Evolutionary conservation across 2,888 invertebrate genomes (phyloP).

Genomic region (Acleris cristana): DNA sequence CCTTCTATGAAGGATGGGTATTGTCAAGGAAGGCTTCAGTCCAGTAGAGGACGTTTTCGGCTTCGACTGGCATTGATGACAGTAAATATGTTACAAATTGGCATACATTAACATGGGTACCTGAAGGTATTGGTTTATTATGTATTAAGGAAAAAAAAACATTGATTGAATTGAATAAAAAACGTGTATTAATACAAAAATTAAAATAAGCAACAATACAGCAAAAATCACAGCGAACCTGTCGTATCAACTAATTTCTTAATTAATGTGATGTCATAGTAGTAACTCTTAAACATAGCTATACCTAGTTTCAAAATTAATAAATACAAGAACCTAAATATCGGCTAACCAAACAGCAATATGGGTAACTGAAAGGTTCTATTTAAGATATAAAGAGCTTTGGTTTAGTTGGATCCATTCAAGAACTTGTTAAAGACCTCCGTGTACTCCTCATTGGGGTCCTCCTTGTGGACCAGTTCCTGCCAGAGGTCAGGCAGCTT

Average conservation of each 20-base stretch:
- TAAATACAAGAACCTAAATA: neutral
- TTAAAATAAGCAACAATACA: neutral
- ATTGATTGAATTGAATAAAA: neutral
- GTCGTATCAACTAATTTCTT: neutral
- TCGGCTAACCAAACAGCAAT: too few relatives aligned
- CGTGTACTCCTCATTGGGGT: slow-evolving; percentile 19
- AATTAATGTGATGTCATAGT: slow-evolving; percentile 10
- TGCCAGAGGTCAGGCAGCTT: slow-evolving; percentile 62
- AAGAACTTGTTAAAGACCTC: slow-evolving; percentile 23
- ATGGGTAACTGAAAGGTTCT: too few relatives aligned
- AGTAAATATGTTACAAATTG: too few relatives aligned
- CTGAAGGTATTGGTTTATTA: too few relatives aligned
- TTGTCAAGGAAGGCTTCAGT: too few relatives aligned
- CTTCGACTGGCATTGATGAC: too few relatives aligned
- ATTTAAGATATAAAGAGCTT: neutral
- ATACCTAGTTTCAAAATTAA: neutral
- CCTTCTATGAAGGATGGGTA: too few relatives aligned
- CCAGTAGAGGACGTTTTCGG: too few relatives aligned
- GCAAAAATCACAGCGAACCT: neutral
- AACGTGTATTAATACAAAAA: slow-evolving; percentile 4
- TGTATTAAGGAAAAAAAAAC: too few relatives aligned
- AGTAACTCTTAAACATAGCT: neutral
- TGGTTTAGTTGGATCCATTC: slow-evolving; percentile 8
- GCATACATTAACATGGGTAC: too few relatives aligned
- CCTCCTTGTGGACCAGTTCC: slow-evolving; percentile 14